A percentile compares a stretch with the other conserved stretches of the same genome.
Conservation (phyloP, 2,888 invertebrate species). For the Sphaerophoria taeniata region DNA sequence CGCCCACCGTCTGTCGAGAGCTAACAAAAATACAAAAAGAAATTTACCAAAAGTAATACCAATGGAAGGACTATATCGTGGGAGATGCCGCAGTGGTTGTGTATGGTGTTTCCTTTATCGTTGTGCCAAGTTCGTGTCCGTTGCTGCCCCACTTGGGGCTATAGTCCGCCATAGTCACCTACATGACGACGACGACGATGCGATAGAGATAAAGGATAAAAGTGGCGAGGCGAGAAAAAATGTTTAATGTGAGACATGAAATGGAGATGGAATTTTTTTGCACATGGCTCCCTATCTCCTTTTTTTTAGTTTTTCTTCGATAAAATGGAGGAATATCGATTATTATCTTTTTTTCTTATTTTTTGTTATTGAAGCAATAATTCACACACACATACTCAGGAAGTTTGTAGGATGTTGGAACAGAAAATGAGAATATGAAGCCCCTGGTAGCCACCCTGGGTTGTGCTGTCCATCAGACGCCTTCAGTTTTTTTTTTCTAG, state of each 20-base stretch:
- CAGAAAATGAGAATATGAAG: constrained; percentile 38
- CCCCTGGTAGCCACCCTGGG: constrained; percentile 1
- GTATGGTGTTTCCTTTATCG: constrained; percentile 63
- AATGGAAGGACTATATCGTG: constrained; percentile 46
- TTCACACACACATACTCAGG: constrained; percentile 45
- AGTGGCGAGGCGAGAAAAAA: constrained; percentile 69
- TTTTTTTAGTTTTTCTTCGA: constrained; percentile 5
- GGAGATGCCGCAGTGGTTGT: constrained; percentile 41
- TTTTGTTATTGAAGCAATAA: constrained; percentile 49
- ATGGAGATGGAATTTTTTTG: constrained; percentile 52
- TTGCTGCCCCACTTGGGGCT: constrained; percentile 4
- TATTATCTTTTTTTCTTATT: constrained; percentile 34
- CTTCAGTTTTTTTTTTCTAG: neutral
- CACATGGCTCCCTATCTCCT: constrained; percentile 37
- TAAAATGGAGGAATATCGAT: constrained; percentile 66
- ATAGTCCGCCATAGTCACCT: neutral
- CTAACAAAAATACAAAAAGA: constrained; percentile 15
- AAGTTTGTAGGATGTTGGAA: constrained; percentile 22
- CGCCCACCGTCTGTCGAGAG: neutral
- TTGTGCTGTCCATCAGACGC: neutral
- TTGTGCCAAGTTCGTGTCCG: constrained; percentile 51
- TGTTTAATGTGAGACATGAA: constrained; percentile 71
- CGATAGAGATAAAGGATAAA: constrained; percentile 68
- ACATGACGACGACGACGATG: too few species aligned
- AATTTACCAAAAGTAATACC: constrained; percentile 3